A percentile compares a stretch with the other conserved stretches of the same genome.
Evolutionary conservation across 2,113 vertebrate genomes (phyloP).

Genomic region (Sprattus sprattus): DNA sequence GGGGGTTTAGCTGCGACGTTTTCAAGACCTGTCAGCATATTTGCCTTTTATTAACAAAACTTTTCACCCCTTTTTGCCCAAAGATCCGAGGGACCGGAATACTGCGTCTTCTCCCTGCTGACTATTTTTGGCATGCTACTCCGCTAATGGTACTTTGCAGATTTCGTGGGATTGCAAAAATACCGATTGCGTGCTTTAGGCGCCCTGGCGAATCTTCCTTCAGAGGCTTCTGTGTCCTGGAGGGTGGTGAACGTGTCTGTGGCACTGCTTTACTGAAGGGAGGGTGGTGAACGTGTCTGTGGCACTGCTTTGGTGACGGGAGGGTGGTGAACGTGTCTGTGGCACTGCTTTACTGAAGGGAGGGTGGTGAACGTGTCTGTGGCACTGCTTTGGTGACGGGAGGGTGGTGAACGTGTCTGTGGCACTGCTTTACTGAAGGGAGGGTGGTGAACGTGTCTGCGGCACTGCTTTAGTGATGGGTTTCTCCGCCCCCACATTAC

Average conservation of each 20-base stretch:
- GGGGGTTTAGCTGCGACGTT: not conserved
- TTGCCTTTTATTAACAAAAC: not conserved
- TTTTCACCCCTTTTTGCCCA: not conserved
- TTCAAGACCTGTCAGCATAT: slow-evolving; percentile 5
- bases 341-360: not conserved
- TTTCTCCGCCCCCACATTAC: not conserved
- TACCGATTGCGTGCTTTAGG: not conserved
- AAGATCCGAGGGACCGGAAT: not conserved
- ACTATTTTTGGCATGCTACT: not conserved
- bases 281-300: no score
- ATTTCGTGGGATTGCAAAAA: not conserved
- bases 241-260: not conserved
- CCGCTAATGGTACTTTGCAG: not conserved
- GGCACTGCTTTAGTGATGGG: not conserved
- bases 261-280: not conserved
- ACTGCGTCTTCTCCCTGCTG: not conserved
- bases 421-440: not conserved
- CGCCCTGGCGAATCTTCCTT: not conserved
- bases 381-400: not conserved
- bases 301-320: not conserved
- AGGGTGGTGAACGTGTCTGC: no score
- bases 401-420: no score
- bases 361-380: no score
- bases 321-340: no score
- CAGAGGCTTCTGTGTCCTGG: not conserved